Evolutionary conservation across 2,113 vertebrate genomes (phyloP).

Genomic region (Heloderma charlesbogerti): DNA sequence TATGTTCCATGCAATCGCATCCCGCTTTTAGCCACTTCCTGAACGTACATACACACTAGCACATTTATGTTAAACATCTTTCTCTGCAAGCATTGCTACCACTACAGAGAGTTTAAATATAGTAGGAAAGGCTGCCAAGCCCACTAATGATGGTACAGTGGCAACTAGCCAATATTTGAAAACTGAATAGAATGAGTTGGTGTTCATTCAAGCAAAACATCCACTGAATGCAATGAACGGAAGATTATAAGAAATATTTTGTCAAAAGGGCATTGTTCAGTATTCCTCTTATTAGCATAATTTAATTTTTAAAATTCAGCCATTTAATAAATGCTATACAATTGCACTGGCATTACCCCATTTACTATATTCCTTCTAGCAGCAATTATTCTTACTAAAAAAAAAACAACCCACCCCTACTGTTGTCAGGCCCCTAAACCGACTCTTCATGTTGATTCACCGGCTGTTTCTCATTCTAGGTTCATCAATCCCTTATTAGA

Average conservation of each 20-base stretch:
- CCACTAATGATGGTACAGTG: not conserved
- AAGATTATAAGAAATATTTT: conserved; percentile 16
- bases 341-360: not conserved
- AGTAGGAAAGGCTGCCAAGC: not conserved
- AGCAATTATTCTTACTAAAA: not conserved
- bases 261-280: not conserved
- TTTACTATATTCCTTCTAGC: conserved; percentile 3
- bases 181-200: not conserved
- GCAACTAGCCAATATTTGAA: conserved; percentile 23
- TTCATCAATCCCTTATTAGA: not conserved
- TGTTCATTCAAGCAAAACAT: conserved; percentile 18
- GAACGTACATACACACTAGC: not conserved
- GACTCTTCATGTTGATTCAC: not conserved
- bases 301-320: conserved; percentile 11
- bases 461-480: not conserved
- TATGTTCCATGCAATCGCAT: not conserved
- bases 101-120: not conserved
- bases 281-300: conserved; percentile 8
- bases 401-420: not conserved
- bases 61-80: conserved; percentile 1
- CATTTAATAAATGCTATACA: conserved; percentile 9
- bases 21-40: not conserved
- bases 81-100: not conserved
- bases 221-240: not conserved
- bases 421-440: not conserved